These are phyloP conservation scores for Xestia xanthographa DNA, from an alignment of 2,888 invertebrate genomes.

Conservation along the genomic window DNA sequence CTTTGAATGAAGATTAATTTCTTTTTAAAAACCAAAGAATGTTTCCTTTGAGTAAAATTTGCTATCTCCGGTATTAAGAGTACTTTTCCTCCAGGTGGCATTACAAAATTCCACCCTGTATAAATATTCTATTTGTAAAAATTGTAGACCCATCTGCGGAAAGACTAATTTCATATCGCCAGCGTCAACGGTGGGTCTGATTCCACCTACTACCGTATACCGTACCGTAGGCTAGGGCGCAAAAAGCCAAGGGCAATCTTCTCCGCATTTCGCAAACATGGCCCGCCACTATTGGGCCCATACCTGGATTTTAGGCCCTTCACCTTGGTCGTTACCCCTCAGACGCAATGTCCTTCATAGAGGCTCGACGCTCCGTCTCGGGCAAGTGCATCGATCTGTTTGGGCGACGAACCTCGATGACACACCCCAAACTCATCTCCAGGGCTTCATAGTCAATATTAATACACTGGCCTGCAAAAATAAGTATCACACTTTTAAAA, in stretches of 20 bases:
- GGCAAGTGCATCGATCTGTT: background rate
- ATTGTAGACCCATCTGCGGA: background rate
- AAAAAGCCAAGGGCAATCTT: background rate
- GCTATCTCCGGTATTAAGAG: too few relatives aligned
- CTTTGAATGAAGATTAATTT: too few relatives aligned
- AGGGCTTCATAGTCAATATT: background rate
- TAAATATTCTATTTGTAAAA: too few relatives aligned
- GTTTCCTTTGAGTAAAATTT: too few relatives aligned
- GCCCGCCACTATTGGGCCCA: background rate
- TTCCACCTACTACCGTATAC: background rate
- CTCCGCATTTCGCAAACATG: too few relatives aligned
- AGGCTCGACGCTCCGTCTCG: slow-evolving; percentile 4
- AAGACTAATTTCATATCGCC: background rate
- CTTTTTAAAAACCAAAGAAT: too few relatives aligned
- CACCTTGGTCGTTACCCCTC: slow-evolving; percentile 1
- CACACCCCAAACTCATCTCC: background rate
- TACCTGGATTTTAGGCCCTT: slow-evolving; percentile 6
- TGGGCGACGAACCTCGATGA: background rate
- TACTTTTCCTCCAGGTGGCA: too few relatives aligned
- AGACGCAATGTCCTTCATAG: slow-evolving; percentile 4
- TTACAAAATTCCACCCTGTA: too few relatives aligned
- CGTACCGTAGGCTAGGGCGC: too few relatives aligned
- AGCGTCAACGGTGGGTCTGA: background rate
- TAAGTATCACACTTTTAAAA: too few relatives aligned
- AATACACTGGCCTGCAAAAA: background rate